Evolutionary conservation across 2,113 vertebrate species (phyloP), one percentile per base, ranked within the genome.

Genomic region (Epinephelus lanceolatus): DNA sequence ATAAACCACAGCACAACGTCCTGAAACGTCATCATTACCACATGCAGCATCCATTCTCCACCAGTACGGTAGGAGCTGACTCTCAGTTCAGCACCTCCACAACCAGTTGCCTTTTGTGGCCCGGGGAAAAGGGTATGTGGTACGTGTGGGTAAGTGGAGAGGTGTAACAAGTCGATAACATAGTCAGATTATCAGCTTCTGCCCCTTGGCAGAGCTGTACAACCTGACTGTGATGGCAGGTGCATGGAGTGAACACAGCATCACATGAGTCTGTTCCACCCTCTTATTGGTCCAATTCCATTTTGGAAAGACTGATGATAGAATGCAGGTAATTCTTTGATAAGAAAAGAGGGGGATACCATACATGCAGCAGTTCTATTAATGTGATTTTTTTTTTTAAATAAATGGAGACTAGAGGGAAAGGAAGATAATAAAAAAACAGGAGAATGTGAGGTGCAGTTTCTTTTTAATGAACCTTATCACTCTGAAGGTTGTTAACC

Each of bases 41-140:
- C 93, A 92, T 91, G 89, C 93, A 91, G 68, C 70, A 83, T 73
- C 52, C 30, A 70, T 42, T 81, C 83, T 71, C 53, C 4, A 2
- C 49, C 18, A 76, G 63, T 63, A 40, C 30, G 56, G 47, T 4
- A 51, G 59, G 42, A 55, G 76, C 63, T 17, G 57, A 82, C 52
- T 62, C 63, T 57, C 59, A 52, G 45, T 37, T 71, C 70, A 62
- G 76, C 76, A 45, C 21, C 52, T 68, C 33, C 9, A 73, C 67
- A 55, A 59, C 59, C 63, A 84, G 61, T 60, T n/a, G 51, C 67
- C 59, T 57, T 76, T 45, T 49, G 17, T 45, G 72, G 66, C 40
- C 33, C 63, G 11, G 51, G 47, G 60, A 49, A 72, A 76, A 77
- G 73, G 53, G 27, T 30, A 25, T 45, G 47, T 63, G 72, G 57